Evolutionary conservation across 2,888 invertebrate genomes (phyloP).

Genomic region (Thecocarcelia acutangulata): DNA sequence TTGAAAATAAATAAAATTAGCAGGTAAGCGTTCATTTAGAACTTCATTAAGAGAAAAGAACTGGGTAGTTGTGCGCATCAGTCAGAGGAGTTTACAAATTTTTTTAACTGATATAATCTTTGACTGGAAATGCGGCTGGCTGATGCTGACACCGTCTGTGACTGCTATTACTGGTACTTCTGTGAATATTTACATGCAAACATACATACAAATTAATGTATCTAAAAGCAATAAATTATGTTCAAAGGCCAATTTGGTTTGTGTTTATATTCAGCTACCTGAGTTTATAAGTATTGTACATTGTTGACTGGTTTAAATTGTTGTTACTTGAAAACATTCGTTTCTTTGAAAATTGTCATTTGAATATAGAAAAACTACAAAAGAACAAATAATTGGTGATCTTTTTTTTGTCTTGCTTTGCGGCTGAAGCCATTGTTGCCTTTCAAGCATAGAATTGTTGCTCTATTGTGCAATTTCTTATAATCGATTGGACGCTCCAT

Average conservation of each 20-base stretch:
- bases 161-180: not conserved
- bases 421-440: slow-evolving; percentile 31
- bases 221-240: slow-evolving; percentile 55
- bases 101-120: slow-evolving; percentile 36
- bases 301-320: not conserved
- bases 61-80: no score
- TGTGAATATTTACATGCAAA: slow-evolving; percentile 1
- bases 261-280: slow-evolving; percentile 16
- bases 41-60: slow-evolving; percentile 33
- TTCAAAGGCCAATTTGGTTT: slow-evolving; percentile 40
- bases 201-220: slow-evolving; percentile 15
- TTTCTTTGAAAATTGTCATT: not conserved
- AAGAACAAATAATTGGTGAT: slow-evolving; percentile 15
- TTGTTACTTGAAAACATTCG: no score
- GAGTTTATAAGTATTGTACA: not conserved
- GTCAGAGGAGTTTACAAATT: slow-evolving; percentile 12
- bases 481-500: not conserved
- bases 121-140: slow-evolving; percentile 13
- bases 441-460: slow-evolving; percentile 17
- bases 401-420: slow-evolving; percentile 30
- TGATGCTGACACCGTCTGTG: slow-evolving; percentile 20
- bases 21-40: slow-evolving; percentile 52
- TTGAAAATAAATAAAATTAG: slow-evolving; percentile 37
- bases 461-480: slow-evolving; percentile 8
- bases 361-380: not conserved